These are phyloP conservation scores for Batillaria attramentaria DNA, from an alignment of 1,140 invertebrate genomes.

Conservation along the genomic window DNA sequence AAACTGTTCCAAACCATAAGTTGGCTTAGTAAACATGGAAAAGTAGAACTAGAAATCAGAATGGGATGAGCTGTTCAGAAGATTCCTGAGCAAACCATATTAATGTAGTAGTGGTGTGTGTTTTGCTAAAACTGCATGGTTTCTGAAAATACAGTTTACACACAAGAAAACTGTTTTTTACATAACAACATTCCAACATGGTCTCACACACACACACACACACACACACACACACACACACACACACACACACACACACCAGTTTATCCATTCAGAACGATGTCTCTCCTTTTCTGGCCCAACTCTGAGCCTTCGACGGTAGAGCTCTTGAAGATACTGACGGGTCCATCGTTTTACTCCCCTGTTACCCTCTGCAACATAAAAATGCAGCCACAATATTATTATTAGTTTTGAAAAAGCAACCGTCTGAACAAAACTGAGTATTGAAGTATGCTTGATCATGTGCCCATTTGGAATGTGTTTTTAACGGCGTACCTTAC, in stretches of 20 bases:
- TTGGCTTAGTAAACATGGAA: too few relatives aligned
- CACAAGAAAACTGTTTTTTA: not conserved
- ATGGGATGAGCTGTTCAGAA: too few relatives aligned
- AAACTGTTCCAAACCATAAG: too few relatives aligned
- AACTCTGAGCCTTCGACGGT: constrained; percentile 49
- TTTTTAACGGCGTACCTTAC: too few relatives aligned
- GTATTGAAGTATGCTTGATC: too few relatives aligned
- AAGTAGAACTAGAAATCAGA: too few relatives aligned
- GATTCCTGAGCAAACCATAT: not conserved
- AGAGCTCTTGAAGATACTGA: constrained; percentile 44
- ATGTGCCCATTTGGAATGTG: too few relatives aligned
- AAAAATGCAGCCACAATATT: too few relatives aligned
- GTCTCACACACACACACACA: not conserved
- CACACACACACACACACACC: constrained; percentile 44
- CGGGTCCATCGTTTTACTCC: constrained; percentile 11
- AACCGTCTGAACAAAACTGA: too few relatives aligned
- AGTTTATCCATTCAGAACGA: constrained; percentile 63
- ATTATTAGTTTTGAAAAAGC: too few relatives aligned
- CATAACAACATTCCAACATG: not conserved
- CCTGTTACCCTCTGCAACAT: constrained; percentile 23
- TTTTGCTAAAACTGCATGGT: not conserved
- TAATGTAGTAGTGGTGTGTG: not conserved
- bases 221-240: not conserved
- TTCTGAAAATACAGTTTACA: not conserved
- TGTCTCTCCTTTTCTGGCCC: constrained; percentile 63